Evolutionary conservation across 2,888 invertebrate species (phyloP).

Genomic region (Idaea biselata): DNA sequence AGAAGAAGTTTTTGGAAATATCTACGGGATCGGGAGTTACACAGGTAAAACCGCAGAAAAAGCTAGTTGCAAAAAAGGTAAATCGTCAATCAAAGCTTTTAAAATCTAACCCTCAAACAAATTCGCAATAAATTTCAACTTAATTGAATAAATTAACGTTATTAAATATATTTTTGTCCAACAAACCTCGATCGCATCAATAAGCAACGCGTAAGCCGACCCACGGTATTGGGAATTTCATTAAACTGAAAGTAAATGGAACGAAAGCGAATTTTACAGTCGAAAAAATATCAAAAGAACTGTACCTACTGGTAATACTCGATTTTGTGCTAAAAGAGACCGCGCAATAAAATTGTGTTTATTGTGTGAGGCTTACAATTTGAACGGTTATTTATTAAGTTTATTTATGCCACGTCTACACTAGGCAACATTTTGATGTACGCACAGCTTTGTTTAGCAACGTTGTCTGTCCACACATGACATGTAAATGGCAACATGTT

Average conservation of each 20-base stretch:
- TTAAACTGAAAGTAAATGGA: constrained; percentile 66
- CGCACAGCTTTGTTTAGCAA: too few relatives aligned
- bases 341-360: constrained; percentile 66
- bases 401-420: not conserved
- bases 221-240: constrained; percentile 64
- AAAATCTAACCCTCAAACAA: not conserved
- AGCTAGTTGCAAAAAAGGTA: too few relatives aligned
- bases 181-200: constrained; percentile 23
- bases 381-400: constrained; percentile 3
- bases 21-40: too few relatives aligned
- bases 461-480: too few relatives aligned
- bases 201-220: constrained; percentile 26
- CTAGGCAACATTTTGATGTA: not conserved
- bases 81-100: constrained; percentile 11
- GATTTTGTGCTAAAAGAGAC: constrained; percentile 63
- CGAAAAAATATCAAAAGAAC: constrained; percentile 64
- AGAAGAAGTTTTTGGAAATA: too few relatives aligned
- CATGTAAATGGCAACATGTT: too few relatives aligned
- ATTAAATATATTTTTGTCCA: constrained; percentile 42
- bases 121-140: constrained; percentile 19
- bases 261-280: constrained; percentile 69
- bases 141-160: constrained; percentile 56
- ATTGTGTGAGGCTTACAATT: constrained; percentile 26
- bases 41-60: too few relatives aligned
- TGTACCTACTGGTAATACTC: constrained; percentile 54